A percentile compares a stretch with the other conserved stretches of the same genome.
Evolutionary conservation across 2,113 vertebrate genomes (phyloP).

Genomic region (Ivindomyrus marchei): DNA sequence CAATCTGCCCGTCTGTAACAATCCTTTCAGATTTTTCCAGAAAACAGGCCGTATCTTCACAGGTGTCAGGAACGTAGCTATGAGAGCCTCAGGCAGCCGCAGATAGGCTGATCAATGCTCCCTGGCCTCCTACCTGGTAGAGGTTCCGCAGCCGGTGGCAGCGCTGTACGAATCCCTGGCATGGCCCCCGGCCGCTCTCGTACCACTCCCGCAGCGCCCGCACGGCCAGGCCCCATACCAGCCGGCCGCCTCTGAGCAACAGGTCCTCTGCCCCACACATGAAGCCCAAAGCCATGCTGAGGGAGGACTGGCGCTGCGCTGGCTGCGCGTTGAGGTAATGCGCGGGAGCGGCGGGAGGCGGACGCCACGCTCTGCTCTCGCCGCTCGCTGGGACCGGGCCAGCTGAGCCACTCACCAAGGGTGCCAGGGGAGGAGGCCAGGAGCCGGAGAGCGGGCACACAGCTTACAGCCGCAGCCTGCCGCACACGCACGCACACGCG

Average conservation of each 20-base stretch:
- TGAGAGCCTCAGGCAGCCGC: not conserved
- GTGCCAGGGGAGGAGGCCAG: slow-evolving; percentile 51
- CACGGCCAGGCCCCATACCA: slow-evolving; percentile 78
- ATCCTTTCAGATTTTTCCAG: not conserved
- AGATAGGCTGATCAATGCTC: not conserved
- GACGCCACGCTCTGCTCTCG: slow-evolving; percentile 60
- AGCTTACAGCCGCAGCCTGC: slow-evolving; percentile 23
- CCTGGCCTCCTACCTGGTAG: slow-evolving; percentile 75
- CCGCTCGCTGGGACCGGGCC: slow-evolving; percentile 66
- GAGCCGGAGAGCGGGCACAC: slow-evolving; percentile 35
- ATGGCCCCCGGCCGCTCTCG: slow-evolving; percentile 68
- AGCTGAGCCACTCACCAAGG: slow-evolving; percentile 58
- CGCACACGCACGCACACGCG: slow-evolving; percentile 16
- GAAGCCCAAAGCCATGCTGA: slow-evolving; percentile 72
- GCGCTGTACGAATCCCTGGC: slow-evolving; percentile 72
- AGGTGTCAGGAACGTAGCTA: not conserved
- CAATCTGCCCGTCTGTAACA: not conserved
- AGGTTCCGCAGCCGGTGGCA: slow-evolving; percentile 79
- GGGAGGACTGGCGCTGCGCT: not conserved
- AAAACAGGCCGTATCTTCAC: not conserved
- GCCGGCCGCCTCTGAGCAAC: slow-evolving; percentile 74
- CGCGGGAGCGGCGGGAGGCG: slow-evolving; percentile 50
- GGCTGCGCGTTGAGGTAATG: slow-evolving; percentile 48
- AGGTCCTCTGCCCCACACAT: slow-evolving; percentile 81
- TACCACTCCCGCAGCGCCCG: slow-evolving; percentile 80